Conservation (phyloP, 1,140 invertebrate species). For the Drosophila aff. region DNA sequence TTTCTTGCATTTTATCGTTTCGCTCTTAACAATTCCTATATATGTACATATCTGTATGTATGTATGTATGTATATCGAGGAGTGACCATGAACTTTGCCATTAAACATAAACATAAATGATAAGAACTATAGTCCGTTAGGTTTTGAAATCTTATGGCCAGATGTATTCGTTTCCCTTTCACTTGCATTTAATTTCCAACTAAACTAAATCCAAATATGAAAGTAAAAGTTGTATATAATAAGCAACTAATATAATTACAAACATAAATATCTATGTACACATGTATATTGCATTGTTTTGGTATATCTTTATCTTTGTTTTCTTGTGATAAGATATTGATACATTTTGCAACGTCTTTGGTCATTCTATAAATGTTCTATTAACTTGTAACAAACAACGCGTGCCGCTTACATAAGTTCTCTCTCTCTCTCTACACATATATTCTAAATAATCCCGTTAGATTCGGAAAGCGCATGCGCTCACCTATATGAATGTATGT, state of each 20-base stretch:
- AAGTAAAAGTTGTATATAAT: neutral
- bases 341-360: slow-evolving; percentile 6
- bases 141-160: neutral
- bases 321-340: slow-evolving; percentile 2
- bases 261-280: neutral
- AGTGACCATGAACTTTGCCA: slow-evolving; percentile 19
- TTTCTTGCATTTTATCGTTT: slow-evolving; percentile 20
- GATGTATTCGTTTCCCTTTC: neutral
- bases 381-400: slow-evolving; percentile 12
- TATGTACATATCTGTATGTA: neutral
- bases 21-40: slow-evolving; percentile 5
- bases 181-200: neutral
- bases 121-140: neutral
- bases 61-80: neutral
- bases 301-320: neutral
- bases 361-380: slow-evolving; percentile 1
- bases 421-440: neutral
- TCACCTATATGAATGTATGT: neutral
- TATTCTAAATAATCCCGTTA: slow-evolving; percentile 17
- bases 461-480: slow-evolving; percentile 2
- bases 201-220: neutral
- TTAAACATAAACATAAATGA: slow-evolving; percentile 12
- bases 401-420: slow-evolving; percentile 8
- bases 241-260: neutral
- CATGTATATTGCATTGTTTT: neutral